Percentiles rank a stretch among this genome's conserved stretches.
phyloP scores from a whole-genome alignment of 2,797 vertebrate genomes.

The Sebastes itinus region DNA sequence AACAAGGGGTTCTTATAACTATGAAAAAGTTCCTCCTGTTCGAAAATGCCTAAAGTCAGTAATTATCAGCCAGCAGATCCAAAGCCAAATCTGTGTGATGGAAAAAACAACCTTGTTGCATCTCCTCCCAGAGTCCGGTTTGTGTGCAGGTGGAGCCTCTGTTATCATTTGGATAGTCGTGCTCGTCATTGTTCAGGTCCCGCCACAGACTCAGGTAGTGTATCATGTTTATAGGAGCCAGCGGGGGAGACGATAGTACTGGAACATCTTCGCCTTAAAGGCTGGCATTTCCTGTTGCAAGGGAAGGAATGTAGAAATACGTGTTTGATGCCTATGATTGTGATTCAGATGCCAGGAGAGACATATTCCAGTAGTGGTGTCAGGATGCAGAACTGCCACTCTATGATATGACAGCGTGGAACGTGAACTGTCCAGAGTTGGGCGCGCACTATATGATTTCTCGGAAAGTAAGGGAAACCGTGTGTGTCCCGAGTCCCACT shows the following conservation, averaged over 20 bases:
- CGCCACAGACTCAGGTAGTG: not conserved
- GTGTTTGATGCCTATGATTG: not conserved
- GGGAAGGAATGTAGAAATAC: constrained; percentile 22
- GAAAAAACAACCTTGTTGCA: not conserved
- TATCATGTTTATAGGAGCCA: not conserved
- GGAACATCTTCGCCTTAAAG: not conserved
- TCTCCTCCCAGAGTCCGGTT: not conserved
- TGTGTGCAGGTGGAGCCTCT: not conserved
- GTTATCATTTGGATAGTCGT: not conserved
- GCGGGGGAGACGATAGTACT: not conserved
- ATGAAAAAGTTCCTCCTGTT: too few species aligned
- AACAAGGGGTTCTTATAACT: too few species aligned
- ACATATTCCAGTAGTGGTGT: not conserved
- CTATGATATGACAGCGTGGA: not conserved
- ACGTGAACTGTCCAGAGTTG: not conserved
- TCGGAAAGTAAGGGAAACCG: not conserved
- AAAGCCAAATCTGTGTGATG: too few species aligned
- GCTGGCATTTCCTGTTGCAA: constrained; percentile 20
- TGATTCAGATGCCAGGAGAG: not conserved
- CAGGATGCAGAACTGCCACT: not conserved
- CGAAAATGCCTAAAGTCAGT: too few species aligned
- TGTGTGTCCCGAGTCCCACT: not conserved
- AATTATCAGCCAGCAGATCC: too few species aligned
- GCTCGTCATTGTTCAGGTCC: not conserved
- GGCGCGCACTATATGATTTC: not conserved